Evolutionary conservation across 2,113 vertebrate species (phyloP), one percentile per base, ranked within the genome.

Genomic region (Sapajus apella): DNA sequence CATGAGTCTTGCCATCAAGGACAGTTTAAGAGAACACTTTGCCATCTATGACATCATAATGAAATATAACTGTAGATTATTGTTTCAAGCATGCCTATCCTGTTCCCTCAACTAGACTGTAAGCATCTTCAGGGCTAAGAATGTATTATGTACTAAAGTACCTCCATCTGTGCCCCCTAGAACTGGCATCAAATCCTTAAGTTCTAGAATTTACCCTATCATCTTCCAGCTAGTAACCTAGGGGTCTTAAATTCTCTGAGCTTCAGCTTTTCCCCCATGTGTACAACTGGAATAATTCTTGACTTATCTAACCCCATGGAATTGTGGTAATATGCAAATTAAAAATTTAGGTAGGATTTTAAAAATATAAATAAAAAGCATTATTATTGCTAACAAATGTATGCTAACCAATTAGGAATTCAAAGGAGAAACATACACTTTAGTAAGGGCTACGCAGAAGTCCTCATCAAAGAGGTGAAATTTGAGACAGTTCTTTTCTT

Each of bases 401-500:
- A 94, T 23, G 61, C 25, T 83, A 66, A 95, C 27, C 13, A 52
- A 87, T 80, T 87, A 94, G n/a, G 84, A 95, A 89, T 82, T 87
- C 32, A 96, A 83, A 70, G 55, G 61, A 95, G 61, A 84, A 92
- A 85, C 95, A 75, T 56, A 87, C 47, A 77, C 83, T 90, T 94
- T 75, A 92, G 32, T 90, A 73, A 92, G 55, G 40, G 30, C n/a
- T 85, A 82, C 16, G 86, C 13, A 93, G 25, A 89, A 91, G 47
- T 86, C 50, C 35, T 97, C n/a, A 79, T 35, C 20, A 66, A 89
- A 73, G 23, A 87, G n/a, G 70, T 82, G 37, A 95, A 92, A 92
- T 61, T 43, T 88, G 70, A 93, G 45, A 80, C 1, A 88, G 21
- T 64, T 88, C 70, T 90, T 81, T 40, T 40, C 37, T 40, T 40